These are phyloP conservation scores for Trachelus tabidus DNA, from an alignment of 2,888 invertebrate genomes.

Conservation along the genomic window DNA sequence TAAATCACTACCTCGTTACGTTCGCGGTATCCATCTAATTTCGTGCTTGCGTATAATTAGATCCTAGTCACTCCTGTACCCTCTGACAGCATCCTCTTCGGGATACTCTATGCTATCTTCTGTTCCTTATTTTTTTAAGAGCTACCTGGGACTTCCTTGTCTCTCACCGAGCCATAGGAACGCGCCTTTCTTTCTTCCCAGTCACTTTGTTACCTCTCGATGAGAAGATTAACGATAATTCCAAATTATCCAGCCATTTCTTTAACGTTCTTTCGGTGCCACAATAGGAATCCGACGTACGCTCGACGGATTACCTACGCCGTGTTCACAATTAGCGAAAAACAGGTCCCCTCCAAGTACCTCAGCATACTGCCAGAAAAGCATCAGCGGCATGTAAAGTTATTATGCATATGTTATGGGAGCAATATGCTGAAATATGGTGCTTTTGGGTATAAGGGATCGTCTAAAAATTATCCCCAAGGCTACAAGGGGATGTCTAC, in stretches of 20 bases:
- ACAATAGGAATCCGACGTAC: neutral
- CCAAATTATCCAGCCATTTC: slow-evolving; percentile 33
- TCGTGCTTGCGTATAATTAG: slow-evolving; percentile 44
- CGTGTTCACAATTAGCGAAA: too few relatives aligned
- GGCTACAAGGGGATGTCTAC: neutral
- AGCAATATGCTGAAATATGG: too few relatives aligned
- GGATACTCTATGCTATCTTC: neutral
- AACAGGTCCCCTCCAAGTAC: too few relatives aligned
- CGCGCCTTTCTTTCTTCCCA: slow-evolving; percentile 22
- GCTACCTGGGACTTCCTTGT: neutral
- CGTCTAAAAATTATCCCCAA: neutral
- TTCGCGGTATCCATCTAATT: slow-evolving; percentile 36
- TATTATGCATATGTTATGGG: too few relatives aligned
- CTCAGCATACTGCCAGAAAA: too few relatives aligned
- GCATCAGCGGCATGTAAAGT: too few relatives aligned
- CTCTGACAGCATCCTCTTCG: neutral
- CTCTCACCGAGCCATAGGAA: neutral
- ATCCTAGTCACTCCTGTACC: slow-evolving; percentile 8
- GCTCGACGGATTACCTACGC: too few relatives aligned
- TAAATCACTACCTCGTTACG: slow-evolving; percentile 30
- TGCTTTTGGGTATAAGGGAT: too few relatives aligned
- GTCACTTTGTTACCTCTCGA: slow-evolving; percentile 20
- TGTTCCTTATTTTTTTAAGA: neutral
- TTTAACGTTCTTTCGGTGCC: neutral
- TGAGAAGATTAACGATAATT: slow-evolving; percentile 49